Conservation (phyloP, 2,888 invertebrate species). For the Aphodius granarius region DNA sequence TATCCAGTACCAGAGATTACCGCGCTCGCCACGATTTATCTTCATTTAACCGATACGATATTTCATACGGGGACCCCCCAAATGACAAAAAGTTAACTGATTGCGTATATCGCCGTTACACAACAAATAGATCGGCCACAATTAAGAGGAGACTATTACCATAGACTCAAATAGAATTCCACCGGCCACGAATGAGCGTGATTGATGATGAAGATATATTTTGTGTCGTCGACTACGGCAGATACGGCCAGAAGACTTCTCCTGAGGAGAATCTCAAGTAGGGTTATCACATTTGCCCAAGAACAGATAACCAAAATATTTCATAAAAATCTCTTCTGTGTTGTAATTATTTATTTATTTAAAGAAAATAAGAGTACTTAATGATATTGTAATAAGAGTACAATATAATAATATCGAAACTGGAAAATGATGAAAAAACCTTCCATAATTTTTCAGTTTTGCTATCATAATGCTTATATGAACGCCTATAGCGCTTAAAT, state of each 20-base stretch:
- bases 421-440: too few relatives aligned
- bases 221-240: background rate
- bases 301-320: too few relatives aligned
- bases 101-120: background rate
- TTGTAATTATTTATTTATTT: too few relatives aligned
- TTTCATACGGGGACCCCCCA: background rate
- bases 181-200: background rate
- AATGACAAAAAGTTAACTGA: background rate
- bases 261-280: background rate
- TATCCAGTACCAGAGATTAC: background rate
- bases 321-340: too few relatives aligned
- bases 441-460: too few relatives aligned
- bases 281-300: background rate
- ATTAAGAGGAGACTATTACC: background rate
- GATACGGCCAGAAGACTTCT: background rate
- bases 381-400: too few relatives aligned
- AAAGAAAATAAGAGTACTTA: too few relatives aligned
- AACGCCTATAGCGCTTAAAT: too few relatives aligned
- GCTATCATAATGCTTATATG: too few relatives aligned
- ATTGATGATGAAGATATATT: constrained; percentile 16
- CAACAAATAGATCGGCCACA: background rate
- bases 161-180: background rate
- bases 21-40: background rate
- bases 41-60: background rate
- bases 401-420: too few relatives aligned